These are phyloP conservation scores for Diadromus collaris DNA, from an alignment of 2,888 invertebrate species.

Conservation along the genomic window DNA sequence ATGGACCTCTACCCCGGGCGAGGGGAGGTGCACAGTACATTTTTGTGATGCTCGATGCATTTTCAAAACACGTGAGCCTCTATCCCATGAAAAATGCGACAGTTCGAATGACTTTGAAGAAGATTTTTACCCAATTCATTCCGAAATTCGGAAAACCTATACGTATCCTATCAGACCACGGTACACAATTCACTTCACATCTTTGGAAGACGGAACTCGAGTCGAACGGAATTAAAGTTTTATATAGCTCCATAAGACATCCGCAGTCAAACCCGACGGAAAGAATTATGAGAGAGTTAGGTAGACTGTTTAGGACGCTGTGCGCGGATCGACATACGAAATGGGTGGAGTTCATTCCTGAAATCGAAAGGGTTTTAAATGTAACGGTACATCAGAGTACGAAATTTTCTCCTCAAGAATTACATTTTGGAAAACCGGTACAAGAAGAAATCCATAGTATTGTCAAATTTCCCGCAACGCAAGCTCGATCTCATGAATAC, in stretches of 20 bases:
- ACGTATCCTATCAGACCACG: conserved; percentile 49
- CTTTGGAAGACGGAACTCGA: conserved; percentile 39
- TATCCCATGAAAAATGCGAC: conserved; percentile 54
- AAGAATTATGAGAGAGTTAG: conserved; percentile 56
- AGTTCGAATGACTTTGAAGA: conserved; percentile 16
- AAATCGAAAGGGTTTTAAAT: conserved; percentile 54
- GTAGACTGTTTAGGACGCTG: conserved; percentile 58
- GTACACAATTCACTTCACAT: conserved; percentile 46
- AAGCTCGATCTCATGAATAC: too few species aligned
- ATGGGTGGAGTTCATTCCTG: conserved; percentile 51
- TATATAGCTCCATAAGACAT: conserved; percentile 54
- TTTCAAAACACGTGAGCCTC: conserved; percentile 47
- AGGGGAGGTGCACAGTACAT: conserved; percentile 55
- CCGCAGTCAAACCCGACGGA: conserved; percentile 59
- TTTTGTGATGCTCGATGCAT: conserved; percentile 53
- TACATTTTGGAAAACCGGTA: conserved; percentile 32
- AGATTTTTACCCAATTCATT: conserved; percentile 33
- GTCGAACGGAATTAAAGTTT: conserved; percentile 23
- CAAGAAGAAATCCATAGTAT: conserved; percentile 11
- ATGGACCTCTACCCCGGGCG: conserved; percentile 52
- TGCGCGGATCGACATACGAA: conserved; percentile 53
- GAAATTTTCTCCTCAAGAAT: conserved; percentile 34
- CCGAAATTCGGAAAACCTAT: conserved; percentile 44
- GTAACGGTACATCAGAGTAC: conserved; percentile 56
- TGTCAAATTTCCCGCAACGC: neutral